Conservation (phyloP, 2,888 invertebrate genomes). For the Zelleria hepariella region DNA sequence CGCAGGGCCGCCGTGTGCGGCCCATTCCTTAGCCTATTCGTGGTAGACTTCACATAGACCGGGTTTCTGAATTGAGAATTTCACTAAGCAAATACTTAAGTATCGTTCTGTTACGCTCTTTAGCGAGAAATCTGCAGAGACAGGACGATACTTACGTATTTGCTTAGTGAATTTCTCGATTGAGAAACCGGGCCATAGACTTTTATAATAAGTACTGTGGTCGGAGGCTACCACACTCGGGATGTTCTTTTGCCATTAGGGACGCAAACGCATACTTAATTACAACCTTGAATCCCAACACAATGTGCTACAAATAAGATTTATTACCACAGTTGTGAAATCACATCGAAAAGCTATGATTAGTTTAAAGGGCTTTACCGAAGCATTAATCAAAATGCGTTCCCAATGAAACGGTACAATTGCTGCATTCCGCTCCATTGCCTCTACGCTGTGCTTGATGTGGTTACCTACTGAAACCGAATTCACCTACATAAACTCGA, state of each 20-base stretch:
- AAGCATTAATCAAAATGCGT: slow-evolving; percentile 38
- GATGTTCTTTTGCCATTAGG: no score
- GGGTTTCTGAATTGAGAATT: not conserved
- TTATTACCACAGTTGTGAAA: slow-evolving; percentile 44
- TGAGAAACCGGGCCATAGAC: no score
- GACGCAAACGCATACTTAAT: slow-evolving; percentile 19
- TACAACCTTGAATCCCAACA: slow-evolving; percentile 24
- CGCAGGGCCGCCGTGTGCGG: not conserved
- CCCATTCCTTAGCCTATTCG: not conserved
- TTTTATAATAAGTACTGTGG: no score
- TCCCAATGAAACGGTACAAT: slow-evolving; percentile 2
- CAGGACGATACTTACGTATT: no score
- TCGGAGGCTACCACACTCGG: no score
- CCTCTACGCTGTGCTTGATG: not conserved
- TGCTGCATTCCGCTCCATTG: not conserved
- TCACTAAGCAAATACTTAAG: not conserved
- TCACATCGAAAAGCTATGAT: slow-evolving; percentile 41
- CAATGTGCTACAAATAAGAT: slow-evolving; percentile 29
- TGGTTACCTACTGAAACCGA: not conserved
- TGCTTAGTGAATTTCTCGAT: no score
- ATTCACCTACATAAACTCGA: not conserved
- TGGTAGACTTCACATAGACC: no score
- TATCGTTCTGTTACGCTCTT: not conserved
- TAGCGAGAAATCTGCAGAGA: no score
- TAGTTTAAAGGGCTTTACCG: slow-evolving; percentile 38